These are phyloP conservation scores for Sebastes melanostomus DNA, from an alignment of 2,797 vertebrate genomes.

Conservation along the genomic window DNA sequence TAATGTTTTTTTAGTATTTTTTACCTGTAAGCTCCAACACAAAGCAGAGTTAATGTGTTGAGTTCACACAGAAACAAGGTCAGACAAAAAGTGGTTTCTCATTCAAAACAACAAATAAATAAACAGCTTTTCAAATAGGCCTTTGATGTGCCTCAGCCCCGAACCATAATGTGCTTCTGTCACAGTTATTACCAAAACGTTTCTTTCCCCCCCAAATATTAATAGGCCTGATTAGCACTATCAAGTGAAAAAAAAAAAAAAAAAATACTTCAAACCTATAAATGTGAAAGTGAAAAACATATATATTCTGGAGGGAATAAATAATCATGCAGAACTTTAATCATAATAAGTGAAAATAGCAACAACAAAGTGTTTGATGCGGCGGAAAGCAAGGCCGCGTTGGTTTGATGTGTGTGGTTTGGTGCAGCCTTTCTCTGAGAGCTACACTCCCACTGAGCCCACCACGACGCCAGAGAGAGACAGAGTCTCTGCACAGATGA, in stretches of 20 bases:
- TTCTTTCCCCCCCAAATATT: constrained; percentile 46
- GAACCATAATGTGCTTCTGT: constrained; percentile 38
- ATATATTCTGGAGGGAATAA: constrained; percentile 33
- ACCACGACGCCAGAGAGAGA: background rate
- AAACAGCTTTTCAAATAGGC: constrained; percentile 51
- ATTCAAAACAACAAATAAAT: constrained; percentile 61
- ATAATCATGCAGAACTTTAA: constrained; percentile 44
- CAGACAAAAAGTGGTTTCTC: constrained; percentile 38
- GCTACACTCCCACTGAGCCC: background rate
- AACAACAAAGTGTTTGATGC: constrained; percentile 53
- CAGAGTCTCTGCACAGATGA: background rate
- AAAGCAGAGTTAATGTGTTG: constrained; percentile 59
- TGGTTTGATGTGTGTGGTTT: constrained; percentile 21
- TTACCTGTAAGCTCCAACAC: constrained; percentile 44
- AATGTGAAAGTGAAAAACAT: constrained; percentile 29
- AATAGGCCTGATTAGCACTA: constrained; percentile 53
- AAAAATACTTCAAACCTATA: background rate
- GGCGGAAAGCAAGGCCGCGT: constrained; percentile 38
- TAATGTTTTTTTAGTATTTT: constrained; percentile 1
- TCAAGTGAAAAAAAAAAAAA: background rate
- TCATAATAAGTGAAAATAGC: constrained; percentile 41
- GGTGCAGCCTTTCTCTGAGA: constrained; percentile 8
- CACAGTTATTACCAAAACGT: constrained; percentile 44
- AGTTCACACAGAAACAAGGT: constrained; percentile 62
- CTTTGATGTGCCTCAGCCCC: constrained; percentile 64